phyloP scores from a whole-genome alignment of 2,888 invertebrate genomes.

The Scaptomyza tumidula region DNA sequence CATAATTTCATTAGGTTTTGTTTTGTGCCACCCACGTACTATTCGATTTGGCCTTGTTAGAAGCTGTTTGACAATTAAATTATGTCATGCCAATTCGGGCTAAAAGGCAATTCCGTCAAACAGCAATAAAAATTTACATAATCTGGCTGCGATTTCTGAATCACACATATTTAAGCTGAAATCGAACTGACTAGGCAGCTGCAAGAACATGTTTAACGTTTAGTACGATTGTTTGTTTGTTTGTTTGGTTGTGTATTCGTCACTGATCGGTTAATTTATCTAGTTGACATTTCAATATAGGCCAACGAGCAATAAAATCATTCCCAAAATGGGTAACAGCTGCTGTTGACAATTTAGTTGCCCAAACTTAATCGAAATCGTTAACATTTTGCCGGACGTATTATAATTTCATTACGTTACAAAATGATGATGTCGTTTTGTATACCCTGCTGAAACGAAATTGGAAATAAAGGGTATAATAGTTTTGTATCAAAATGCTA shows the following conservation, averaged over 20 bases:
- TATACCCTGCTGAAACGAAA: background rate
- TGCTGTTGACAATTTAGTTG: constrained; percentile 37
- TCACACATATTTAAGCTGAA: constrained; percentile 63
- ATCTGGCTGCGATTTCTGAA: constrained; percentile 43
- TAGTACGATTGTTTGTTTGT: background rate
- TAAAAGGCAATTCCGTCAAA: constrained; percentile 35
- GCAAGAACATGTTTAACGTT: constrained; percentile 51
- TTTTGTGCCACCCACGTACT: constrained; percentile 1
- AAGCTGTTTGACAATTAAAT: constrained; percentile 26
- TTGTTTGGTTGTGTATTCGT: constrained; percentile 54
- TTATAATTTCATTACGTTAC: constrained; percentile 3
- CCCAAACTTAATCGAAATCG: constrained; percentile 30
- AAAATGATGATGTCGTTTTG: constrained; percentile 4
- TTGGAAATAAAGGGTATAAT: background rate
- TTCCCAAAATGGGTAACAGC: constrained; percentile 41
- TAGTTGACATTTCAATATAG: constrained; percentile 43
- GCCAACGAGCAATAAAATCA: constrained; percentile 28
- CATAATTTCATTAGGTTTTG: no score
- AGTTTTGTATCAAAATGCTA: no score
- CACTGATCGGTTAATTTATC: constrained; percentile 28
- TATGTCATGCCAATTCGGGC: constrained; percentile 25
- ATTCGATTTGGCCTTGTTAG: constrained; percentile 21
- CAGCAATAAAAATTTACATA: constrained; percentile 49
- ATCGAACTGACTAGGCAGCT: constrained; percentile 50
- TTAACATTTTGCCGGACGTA: constrained; percentile 9